Evolutionary conservation across 92 coral and sea anemone species (phyloP).

Genomic region (Phenganax subtilis): DNA sequence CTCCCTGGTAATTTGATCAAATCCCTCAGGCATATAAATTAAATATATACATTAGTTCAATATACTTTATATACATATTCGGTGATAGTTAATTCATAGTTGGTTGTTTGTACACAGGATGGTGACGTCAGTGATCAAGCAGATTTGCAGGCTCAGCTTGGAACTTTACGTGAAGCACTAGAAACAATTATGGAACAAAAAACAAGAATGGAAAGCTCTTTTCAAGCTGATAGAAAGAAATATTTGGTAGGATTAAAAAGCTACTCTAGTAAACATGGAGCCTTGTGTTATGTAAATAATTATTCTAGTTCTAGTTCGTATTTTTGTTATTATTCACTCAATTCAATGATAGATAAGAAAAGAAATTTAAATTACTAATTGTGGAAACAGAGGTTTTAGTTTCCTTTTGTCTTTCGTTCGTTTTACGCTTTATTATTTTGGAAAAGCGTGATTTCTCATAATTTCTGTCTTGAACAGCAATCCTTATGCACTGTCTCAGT

Average conservation of each 20-base stretch:
- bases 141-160: conserved; percentile 51
- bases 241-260: conserved; percentile 61
- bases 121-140: conserved; percentile 28
- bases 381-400: too few relatives aligned
- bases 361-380: too few relatives aligned
- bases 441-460: too few relatives aligned
- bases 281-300: too few relatives aligned
- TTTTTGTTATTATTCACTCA: not conserved
- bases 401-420: too few relatives aligned
- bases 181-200: conserved; percentile 96
- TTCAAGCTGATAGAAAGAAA: conserved; percentile 88
- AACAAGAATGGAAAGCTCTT: conserved; percentile 85
- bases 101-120: conserved; percentile 11
- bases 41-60: not conserved
- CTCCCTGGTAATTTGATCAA: too few relatives aligned
- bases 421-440: too few relatives aligned
- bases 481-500: too few relatives aligned
- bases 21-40: not conserved
- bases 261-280: too few relatives aligned
- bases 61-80: not conserved
- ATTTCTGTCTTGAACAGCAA: too few relatives aligned
- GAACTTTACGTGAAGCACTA: conserved; percentile 68
- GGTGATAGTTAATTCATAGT: not conserved
- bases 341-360: too few relatives aligned
- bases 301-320: too few relatives aligned